Evolutionary conservation across 1,140 invertebrate genomes (phyloP).

Genomic region (Oncopeltus fasciatus): DNA sequence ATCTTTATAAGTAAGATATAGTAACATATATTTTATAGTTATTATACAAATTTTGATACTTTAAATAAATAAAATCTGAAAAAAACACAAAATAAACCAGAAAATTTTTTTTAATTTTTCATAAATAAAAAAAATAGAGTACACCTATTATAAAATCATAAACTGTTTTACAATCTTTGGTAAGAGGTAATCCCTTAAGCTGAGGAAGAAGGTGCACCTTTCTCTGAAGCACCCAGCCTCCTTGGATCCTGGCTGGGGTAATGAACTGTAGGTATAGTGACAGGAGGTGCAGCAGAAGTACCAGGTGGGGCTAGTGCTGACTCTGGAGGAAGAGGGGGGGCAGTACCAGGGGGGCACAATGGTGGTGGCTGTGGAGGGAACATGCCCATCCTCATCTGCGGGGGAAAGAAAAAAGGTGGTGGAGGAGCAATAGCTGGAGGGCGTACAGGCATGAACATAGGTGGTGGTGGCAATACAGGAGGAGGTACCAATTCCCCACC

Average conservation of each 20-base stretch:
- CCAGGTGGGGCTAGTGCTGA: conserved; percentile 37
- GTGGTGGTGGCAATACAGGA: conserved; percentile 45
- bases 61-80: too few relatives aligned
- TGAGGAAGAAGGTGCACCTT: not conserved
- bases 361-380: conserved; percentile 23
- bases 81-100: too few relatives aligned
- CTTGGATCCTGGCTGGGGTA: conserved; percentile 91
- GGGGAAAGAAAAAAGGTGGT: conserved; percentile 28
- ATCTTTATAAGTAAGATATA: too few relatives aligned
- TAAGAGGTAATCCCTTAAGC: not conserved
- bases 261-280: conserved; percentile 40
- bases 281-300: conserved; percentile 27
- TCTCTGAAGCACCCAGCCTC: conserved; percentile 52
- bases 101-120: too few relatives aligned
- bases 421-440: conserved; percentile 32
- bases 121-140: too few relatives aligned
- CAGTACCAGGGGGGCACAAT: conserved; percentile 25
- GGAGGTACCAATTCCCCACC: conserved; percentile 26
- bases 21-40: too few relatives aligned
- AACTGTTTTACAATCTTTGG: not conserved
- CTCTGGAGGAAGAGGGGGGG: conserved; percentile 31
- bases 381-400: conserved; percentile 34
- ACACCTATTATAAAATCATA: too few relatives aligned
- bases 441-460: conserved; percentile 39
- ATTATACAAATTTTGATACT: too few relatives aligned